These are phyloP conservation scores for Myotis myotis DNA, from an alignment of 2,797 vertebrate genomes.

Conservation along the genomic window DNA sequence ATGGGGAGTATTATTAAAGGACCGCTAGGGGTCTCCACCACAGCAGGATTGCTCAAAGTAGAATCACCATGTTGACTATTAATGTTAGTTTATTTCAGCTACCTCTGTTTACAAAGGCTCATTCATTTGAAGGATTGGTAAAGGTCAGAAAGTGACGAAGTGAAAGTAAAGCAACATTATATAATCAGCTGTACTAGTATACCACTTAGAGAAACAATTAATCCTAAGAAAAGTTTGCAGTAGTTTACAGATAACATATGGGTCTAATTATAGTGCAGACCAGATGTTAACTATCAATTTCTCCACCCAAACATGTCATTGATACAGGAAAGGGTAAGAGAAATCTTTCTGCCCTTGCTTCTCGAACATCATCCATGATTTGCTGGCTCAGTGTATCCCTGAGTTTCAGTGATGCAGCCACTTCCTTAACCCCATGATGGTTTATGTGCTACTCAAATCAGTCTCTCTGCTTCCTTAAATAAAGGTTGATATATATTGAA, in stretches of 20 bases:
- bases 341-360: constrained; percentile 4
- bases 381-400: neutral
- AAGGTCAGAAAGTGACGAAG: constrained; percentile 38
- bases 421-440: neutral
- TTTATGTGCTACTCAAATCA: neutral
- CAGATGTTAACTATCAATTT: constrained; percentile 49
- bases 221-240: constrained; percentile 16
- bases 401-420: neutral
- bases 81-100: neutral
- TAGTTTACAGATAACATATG: constrained; percentile 1
- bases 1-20: accelerated
- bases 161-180: neutral
- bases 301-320: neutral
- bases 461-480: neutral
- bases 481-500: neutral
- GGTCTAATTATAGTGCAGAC: constrained; percentile 26
- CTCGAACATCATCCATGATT: neutral
- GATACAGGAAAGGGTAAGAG: constrained; percentile 27
- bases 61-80: neutral
- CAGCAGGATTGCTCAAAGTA: neutral
- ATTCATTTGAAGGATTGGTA: neutral
- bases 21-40: neutral
- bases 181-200: neutral
- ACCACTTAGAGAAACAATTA: constrained; percentile 38
- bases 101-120: neutral